Base-by-base conservation (phyloP, 1,140 invertebrate species). In the Caenorhabditis briggsae region DNA sequence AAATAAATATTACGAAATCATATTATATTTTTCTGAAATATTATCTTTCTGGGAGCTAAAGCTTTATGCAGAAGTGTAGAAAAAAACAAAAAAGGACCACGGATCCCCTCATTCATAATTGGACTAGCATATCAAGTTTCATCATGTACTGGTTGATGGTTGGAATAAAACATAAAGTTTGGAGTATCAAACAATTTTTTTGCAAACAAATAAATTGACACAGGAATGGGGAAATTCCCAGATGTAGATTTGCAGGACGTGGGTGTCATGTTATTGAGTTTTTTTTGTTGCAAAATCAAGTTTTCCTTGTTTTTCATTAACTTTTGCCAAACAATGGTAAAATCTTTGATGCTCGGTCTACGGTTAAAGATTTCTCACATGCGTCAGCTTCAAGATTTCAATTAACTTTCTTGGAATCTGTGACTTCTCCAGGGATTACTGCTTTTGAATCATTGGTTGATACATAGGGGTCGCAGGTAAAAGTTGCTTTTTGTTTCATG, bases 1-100 rank as follows among this genome's bases (percentile, higher is more conserved):
- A 53, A 78, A 78, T 78, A 78, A 78, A 78, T 78, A 78, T 78
- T 78, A 78, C 46, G 70, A 78, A 78, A 78, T 78, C 33, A 33
- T 33, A 33, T 12, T 78, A 78, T 53, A 50, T 46, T 78, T 78
- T 18, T 53, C n/a, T 78, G 43, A 50, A 50, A 78, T 78, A 23
- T 78, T 50, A 78, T 78, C 70, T 78, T 23, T 23, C 11, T 53
- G 50, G 50, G 16, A 65, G 12, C 61, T 11, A 33, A 25, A 33
- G 25, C 61, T 59, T n/a, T 9, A 65, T 18, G 9, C 23, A 20
- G 12, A 46, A 78, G 70, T 78, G 23, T 50, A 78, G 23, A 70
- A 65, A 70, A 65, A 78, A 78, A 78, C 43, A 50, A n/a, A 78
- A 78, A 46, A 50, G 70, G 70, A 78, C 70, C 65, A 14, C 43